Evolutionary conservation across 2,888 invertebrate species (phyloP).

Genomic region (Tridacna gigas): DNA sequence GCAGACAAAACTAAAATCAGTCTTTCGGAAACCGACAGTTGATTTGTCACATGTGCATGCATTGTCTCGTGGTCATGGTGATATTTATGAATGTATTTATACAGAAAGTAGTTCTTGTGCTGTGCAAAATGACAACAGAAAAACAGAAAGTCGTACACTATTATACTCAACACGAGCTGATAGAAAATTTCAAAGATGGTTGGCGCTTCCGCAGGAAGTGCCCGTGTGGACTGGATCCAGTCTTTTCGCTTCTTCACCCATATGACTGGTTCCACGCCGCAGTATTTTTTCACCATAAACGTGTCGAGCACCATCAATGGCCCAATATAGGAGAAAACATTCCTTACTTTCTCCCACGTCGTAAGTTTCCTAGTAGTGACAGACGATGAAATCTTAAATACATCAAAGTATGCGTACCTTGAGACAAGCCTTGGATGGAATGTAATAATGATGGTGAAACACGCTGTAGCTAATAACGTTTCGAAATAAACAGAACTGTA

Average conservation of each 20-base stretch:
- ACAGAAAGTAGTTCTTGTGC: conserved; percentile 75
- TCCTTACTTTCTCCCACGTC: conserved; percentile 51
- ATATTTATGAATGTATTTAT: conserved; percentile 75
- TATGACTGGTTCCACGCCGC: conserved; percentile 70
- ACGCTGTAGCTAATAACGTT: conserved; percentile 74
- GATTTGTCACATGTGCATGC: conserved; percentile 79
- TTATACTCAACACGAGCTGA: conserved; percentile 71
- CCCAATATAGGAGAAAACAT: conserved; percentile 69
- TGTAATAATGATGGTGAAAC: conserved; percentile 69
- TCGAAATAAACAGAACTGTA: conserved; percentile 81
- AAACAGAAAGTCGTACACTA: conserved; percentile 78
- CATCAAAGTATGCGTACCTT: conserved; percentile 67
- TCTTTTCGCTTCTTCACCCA: conserved; percentile 63
- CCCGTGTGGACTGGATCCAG: conserved; percentile 76
- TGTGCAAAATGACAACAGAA: conserved; percentile 74
- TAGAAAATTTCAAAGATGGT: conserved; percentile 60
- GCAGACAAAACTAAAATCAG: conserved; percentile 75
- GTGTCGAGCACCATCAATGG: conserved; percentile 78
- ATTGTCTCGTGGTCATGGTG: conserved; percentile 79
- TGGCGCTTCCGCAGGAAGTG: conserved; percentile 74
- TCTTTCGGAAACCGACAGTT: conserved; percentile 76
- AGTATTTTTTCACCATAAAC: conserved; percentile 77
- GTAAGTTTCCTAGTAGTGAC: conserved; percentile 65
- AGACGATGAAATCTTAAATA: conserved; percentile 73
- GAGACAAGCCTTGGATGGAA: conserved; percentile 69